A percentile compares a stretch with the other conserved stretches of the same genome.
Conservation (phyloP, 2,797 vertebrate genomes). For the Xiphophorus birchmanni region DNA sequence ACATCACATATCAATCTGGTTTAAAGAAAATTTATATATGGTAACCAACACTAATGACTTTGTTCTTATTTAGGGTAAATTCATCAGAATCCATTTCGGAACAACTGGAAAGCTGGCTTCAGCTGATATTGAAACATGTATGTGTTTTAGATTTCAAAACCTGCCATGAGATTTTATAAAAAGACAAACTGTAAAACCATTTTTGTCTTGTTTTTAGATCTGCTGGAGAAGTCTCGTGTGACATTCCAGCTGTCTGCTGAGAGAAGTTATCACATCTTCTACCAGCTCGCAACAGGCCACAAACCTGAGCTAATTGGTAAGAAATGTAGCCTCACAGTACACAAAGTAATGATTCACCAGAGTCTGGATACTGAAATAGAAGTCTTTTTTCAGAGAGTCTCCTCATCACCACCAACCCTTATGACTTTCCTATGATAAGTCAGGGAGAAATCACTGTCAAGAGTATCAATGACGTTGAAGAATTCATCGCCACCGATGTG, state of each 20-base stretch:
- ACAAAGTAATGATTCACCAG: not conserved
- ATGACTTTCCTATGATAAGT: constrained; percentile 85
- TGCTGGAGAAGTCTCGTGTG: constrained; percentile 92
- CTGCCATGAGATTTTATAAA: not conserved
- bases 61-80: constrained; percentile 87
- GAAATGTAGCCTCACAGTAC: not conserved
- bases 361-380: not conserved
- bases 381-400: constrained; percentile 81
- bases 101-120: constrained; percentile 90
- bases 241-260: constrained; percentile 90
- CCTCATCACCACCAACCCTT: constrained; percentile 87
- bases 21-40: not conserved
- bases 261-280: constrained; percentile 90
- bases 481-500: constrained; percentile 90
- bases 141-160: not conserved
- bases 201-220: constrained; percentile 73
- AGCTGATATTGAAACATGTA: constrained; percentile 90
- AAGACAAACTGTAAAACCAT: not conserved
- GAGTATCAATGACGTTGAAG: constrained; percentile 88
- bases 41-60: not conserved
- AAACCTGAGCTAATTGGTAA: constrained; percentile 84
- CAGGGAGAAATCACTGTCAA: constrained; percentile 89
- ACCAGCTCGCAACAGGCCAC: constrained; percentile 88
- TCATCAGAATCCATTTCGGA: constrained; percentile 92
- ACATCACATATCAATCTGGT: not conserved